These are phyloP conservation scores for Meganola albula DNA, from an alignment of 2,888 invertebrate species.

Conservation along the genomic window DNA sequence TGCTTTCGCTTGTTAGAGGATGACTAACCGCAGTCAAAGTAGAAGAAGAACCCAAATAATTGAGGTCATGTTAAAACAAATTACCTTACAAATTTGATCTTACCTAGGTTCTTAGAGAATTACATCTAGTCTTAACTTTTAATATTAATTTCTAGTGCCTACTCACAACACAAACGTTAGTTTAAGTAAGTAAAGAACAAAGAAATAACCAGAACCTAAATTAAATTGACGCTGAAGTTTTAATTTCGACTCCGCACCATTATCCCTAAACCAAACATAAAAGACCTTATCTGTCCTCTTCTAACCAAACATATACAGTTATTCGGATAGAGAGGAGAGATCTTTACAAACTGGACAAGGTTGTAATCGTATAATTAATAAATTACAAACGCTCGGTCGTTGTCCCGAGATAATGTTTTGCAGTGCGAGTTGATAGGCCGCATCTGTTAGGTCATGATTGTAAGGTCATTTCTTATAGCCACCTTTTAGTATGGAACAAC, in stretches of 20 bases:
- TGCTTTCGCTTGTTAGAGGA: too few relatives aligned
- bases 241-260: conserved; percentile 51
- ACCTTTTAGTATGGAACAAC: conserved; percentile 16
- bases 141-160: too few relatives aligned
- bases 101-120: too few relatives aligned
- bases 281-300: conserved; percentile 35
- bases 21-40: too few relatives aligned
- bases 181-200: conserved; percentile 32
- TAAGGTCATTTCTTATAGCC: conserved; percentile 58
- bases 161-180: too few relatives aligned
- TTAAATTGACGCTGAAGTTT: conserved; percentile 58
- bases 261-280: conserved; percentile 39
- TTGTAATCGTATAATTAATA: conserved; percentile 70
- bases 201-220: conserved; percentile 34
- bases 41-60: too few relatives aligned
- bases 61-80: too few relatives aligned
- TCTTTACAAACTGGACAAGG: conserved; percentile 45
- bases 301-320: conserved; percentile 22
- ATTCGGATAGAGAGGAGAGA: conserved; percentile 23
- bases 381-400: conserved; percentile 69
- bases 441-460: conserved; percentile 65
- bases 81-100: too few relatives aligned
- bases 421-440: conserved; percentile 62
- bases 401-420: conserved; percentile 68
- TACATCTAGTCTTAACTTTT: too few relatives aligned